Evolutionary conservation across 92 coral and sea anemone species (phyloP), one percentile per base, ranked within the genome.

Genomic region (Plumapathes pennacea): DNA sequence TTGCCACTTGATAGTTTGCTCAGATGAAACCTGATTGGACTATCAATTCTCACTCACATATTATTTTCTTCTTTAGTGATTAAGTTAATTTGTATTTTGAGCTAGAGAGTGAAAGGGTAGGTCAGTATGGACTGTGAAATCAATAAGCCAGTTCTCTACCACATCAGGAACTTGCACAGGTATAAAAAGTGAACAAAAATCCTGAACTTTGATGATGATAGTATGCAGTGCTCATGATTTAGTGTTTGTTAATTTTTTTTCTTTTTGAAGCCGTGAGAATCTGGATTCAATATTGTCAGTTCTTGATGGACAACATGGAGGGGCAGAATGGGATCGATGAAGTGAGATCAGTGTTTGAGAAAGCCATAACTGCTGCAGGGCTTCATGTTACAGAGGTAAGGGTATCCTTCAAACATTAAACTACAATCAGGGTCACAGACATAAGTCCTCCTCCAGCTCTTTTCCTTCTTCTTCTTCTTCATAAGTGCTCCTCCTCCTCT

Each of bases 301-400:
- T 89, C 56, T 60, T 84, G 46, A 77, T 94, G 99, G 99, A 94
- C 27, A 85, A 52, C 52, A 94, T 94, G 99, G 96, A 89, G 20
- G 96, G 88, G 14, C 62, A 73, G 36, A 60, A 65, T 50, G 84
- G 96, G 14, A 48, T 94, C 17, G 59, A 67, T 28, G 78, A 57
- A 42, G 95, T 90, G 11, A 72, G 99, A 54, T 74, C 80, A 61
- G 82, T 65, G 5, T 94, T 94, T 84, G 99, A 94, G 60, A 89
- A 82, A 75, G 96, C 99, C 32, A 64, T 94, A 27, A 85, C 76
- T 57, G 72, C 95, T 7, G 88, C 90, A 13, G 99, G 99, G 18
- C 81, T 94, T 30, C 99, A 94, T 59, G 83, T 94, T 17, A 94
- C 99, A 8, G 99, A 94, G 96, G 99, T 94, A 73, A 22, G 2